These are phyloP conservation scores for Notospermus geniculatus DNA, from an alignment of 1,140 invertebrate species.

Conservation along the genomic window DNA sequence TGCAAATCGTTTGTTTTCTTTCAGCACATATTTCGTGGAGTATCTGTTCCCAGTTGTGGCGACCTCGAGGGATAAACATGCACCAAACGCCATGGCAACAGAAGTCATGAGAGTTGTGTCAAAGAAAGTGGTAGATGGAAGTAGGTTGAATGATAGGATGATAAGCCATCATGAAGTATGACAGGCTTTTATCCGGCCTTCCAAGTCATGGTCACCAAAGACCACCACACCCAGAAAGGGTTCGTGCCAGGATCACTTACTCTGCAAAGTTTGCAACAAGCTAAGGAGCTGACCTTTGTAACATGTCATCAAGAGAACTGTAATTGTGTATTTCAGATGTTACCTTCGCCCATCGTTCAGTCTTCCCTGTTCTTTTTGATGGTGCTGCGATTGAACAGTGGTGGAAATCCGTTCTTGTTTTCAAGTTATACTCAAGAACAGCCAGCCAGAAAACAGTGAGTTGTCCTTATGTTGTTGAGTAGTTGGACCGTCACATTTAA, in stretches of 20 bases:
- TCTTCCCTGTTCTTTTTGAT: slow-evolving; percentile 55
- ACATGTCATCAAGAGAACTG: no score
- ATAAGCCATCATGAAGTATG: no score
- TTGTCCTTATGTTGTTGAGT: not conserved
- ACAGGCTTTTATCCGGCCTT: no score
- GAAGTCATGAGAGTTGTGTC: slow-evolving; percentile 53
- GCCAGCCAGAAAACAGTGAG: slow-evolving; percentile 46
- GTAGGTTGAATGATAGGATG: no score
- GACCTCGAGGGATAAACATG: slow-evolving; percentile 47
- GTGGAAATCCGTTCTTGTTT: slow-evolving; percentile 53
- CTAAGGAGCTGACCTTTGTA: no score
- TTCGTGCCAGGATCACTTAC: no score
- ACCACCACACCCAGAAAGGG: no score
- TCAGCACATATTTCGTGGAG: slow-evolving; percentile 54
- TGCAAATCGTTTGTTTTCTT: slow-evolving; percentile 14
- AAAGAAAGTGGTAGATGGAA: slow-evolving; percentile 45
- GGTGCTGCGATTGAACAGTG: slow-evolving; percentile 49
- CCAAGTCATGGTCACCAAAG: no score
- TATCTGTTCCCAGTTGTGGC: slow-evolving; percentile 57
- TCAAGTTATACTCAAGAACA: slow-evolving; percentile 46
- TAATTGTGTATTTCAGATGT: slow-evolving; percentile 34
- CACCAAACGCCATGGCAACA: slow-evolving; percentile 52
- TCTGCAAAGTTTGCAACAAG: no score
- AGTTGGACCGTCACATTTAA: no score
- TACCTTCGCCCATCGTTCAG: slow-evolving; percentile 46